Conservation (phyloP, 2,888 invertebrate species). For the Actias luna region DNA sequence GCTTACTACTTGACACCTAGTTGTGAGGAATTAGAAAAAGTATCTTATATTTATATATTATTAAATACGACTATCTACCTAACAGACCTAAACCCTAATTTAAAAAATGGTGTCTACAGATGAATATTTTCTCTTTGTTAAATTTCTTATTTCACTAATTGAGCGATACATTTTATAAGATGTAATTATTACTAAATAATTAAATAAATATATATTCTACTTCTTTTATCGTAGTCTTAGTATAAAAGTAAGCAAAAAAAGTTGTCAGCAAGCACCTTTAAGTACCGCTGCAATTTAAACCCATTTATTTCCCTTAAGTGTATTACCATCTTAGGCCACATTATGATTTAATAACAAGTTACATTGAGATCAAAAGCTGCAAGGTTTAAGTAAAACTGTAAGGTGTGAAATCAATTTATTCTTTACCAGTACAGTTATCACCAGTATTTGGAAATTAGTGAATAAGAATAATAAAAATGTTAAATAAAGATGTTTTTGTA, state of each 20-base stretch:
- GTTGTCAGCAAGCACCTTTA: neutral
- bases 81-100: too few species aligned
- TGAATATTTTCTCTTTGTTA: neutral
- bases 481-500: too few species aligned
- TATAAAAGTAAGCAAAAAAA: too few species aligned
- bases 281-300: neutral
- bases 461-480: too few species aligned
- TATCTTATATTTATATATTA: neutral
- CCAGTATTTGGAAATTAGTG: too few species aligned
- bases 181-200: too few species aligned
- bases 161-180: too few species aligned
- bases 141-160: too few species aligned
- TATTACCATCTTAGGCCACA: neutral
- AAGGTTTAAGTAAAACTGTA: too few species aligned
- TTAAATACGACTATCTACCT: neutral
- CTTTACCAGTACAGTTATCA: too few species aligned
- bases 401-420: neutral
- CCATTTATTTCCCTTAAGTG: neutral
- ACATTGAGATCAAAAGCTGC: neutral
- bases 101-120: neutral
- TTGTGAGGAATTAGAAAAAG: conserved; percentile 2
- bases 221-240: too few species aligned
- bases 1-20: conserved; percentile 12
- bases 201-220: too few species aligned
- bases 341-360: neutral